Conservation (phyloP, 2,888 invertebrate species). For the Scaptomyza cyrtandrae region DNA sequence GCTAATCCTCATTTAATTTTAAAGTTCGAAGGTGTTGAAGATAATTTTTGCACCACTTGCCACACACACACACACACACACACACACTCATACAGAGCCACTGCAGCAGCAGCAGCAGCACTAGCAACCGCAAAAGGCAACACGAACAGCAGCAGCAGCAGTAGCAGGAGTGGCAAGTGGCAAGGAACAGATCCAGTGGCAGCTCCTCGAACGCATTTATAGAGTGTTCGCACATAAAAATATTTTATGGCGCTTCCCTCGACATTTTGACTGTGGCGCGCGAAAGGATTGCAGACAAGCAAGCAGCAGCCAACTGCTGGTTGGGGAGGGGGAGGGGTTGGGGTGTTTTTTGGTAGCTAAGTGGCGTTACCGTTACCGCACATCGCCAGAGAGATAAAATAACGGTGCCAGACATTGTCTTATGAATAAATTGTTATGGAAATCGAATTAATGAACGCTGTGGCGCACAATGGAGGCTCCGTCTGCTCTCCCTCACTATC, state of each 20-base stretch:
- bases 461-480: slow-evolving; percentile 75
- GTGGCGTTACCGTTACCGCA: slow-evolving; percentile 83
- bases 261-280: slow-evolving; percentile 46
- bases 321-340: slow-evolving; percentile 5
- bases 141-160: slow-evolving; percentile 30
- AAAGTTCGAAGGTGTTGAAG: slow-evolving; percentile 84
- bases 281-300: slow-evolving; percentile 77
- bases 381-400: slow-evolving; percentile 83
- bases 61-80: slow-evolving; percentile 23
- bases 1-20: slow-evolving; percentile 84
- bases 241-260: slow-evolving; percentile 80
- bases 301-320: background rate
- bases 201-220: slow-evolving; percentile 66
- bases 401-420: slow-evolving; percentile 85
- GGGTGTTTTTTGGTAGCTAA: slow-evolving; percentile 59
- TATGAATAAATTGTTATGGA: slow-evolving; percentile 85
- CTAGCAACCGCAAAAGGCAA: slow-evolving; percentile 56
- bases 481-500: slow-evolving; percentile 24
- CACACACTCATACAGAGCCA: slow-evolving; percentile 16
- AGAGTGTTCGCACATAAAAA: slow-evolving; percentile 81
- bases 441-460: slow-evolving; percentile 85
- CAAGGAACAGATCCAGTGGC: slow-evolving; percentile 27
- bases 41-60: slow-evolving; percentile 82
- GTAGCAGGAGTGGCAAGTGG: background rate
- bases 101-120: slow-evolving; percentile 23